phyloP scores from a whole-genome alignment of 2,113 vertebrate species.

The Orthonyx spaldingii region DNA sequence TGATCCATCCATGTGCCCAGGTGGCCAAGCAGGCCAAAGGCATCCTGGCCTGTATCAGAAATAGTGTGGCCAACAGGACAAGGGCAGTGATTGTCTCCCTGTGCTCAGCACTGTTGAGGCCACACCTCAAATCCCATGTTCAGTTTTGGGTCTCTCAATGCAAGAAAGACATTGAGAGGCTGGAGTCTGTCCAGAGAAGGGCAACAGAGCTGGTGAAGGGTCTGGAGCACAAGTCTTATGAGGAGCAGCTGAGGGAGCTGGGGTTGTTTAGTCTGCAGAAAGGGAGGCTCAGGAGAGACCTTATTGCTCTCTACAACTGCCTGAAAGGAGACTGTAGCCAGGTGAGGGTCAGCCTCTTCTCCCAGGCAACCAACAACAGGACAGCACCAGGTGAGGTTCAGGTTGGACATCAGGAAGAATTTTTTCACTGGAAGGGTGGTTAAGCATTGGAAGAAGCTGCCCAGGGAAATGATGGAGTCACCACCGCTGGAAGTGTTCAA shows the following conservation, averaged over 20 bases:
- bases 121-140: not conserved
- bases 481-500: not conserved
- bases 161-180: no score
- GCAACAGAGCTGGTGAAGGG: not conserved
- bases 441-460: not conserved
- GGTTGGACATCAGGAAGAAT: not conserved
- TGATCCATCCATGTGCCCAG: not conserved
- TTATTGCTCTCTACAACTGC: not conserved
- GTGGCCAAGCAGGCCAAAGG: not conserved
- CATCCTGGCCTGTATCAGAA: not conserved
- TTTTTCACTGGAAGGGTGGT: not conserved
- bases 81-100: not conserved
- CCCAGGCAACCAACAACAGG: not conserved
- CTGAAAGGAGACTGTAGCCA: not conserved
- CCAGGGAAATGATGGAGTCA: not conserved
- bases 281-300: not conserved
- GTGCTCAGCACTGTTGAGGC: not conserved
- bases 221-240: not conserved
- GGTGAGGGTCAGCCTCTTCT: rapidly evolving
- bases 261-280: not conserved
- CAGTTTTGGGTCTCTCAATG: not conserved
- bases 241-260: not conserved
- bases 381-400: not conserved
- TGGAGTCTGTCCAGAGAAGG: not conserved
- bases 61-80: not conserved